Percentiles rank a stretch among this genome's conserved stretches.
Evolutionary conservation across 2,113 vertebrate species (phyloP).

Genomic region (Oplegnathus fasciatus): DNA sequence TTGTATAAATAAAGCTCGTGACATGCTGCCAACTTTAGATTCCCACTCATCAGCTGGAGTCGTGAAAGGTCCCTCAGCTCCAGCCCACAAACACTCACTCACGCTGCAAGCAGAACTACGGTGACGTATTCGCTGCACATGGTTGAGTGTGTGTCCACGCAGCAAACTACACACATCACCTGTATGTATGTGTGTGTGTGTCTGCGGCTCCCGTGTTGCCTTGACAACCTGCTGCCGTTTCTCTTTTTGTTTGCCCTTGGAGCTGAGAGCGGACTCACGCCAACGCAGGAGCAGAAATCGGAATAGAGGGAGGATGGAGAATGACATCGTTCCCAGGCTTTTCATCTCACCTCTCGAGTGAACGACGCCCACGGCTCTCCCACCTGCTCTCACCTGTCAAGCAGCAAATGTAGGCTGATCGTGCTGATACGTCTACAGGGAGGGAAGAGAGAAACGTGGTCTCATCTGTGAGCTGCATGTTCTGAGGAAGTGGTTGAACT

Average conservation of each 20-base stretch:
- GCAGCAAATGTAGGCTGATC: conserved; percentile 56
- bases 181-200: conserved; percentile 39
- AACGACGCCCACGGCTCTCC: conserved; percentile 73
- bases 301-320: conserved; percentile 65
- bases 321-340: conserved; percentile 43
- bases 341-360: conserved; percentile 59
- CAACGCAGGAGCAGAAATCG: conserved; percentile 69
- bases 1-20: conserved; percentile 60
- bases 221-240: conserved; percentile 77
- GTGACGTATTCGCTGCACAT: conserved; percentile 55
- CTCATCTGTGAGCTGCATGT: conserved; percentile 33
- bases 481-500: conserved; percentile 35
- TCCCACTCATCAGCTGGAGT: conserved; percentile 65
- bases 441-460: conserved; percentile 25
- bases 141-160: conserved; percentile 40
- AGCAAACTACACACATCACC: conserved; percentile 53
- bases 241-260: conserved; percentile 74
- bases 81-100: conserved; percentile 51
- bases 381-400: conserved; percentile 72
- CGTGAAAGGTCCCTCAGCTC: conserved; percentile 73
- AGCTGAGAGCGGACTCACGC: conserved; percentile 61
- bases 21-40: conserved; percentile 49
- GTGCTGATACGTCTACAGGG: conserved; percentile 37
- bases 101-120: conserved; percentile 40
- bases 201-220: conserved; percentile 67